Conservation (phyloP, 2,888 invertebrate genomes). For the Apodemia zela region DNA sequence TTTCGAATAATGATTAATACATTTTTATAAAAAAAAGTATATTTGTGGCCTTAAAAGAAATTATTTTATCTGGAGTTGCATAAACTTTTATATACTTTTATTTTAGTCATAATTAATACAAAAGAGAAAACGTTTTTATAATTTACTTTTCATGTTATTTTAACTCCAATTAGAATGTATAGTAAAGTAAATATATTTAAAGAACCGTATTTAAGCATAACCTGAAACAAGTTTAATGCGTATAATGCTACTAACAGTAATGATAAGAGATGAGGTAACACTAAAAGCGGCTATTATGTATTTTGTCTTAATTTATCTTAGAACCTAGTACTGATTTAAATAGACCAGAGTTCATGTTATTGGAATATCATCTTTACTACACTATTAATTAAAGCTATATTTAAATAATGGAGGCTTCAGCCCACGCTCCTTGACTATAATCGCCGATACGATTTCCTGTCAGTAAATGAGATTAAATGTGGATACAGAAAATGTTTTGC, state of each 20-base stretch:
- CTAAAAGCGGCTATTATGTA: conserved; percentile 40
- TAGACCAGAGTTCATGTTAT: conserved; percentile 27
- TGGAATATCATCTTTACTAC: conserved; percentile 32
- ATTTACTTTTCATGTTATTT: too few species aligned
- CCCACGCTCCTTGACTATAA: conserved; percentile 45
- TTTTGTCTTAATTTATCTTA: conserved; percentile 41
- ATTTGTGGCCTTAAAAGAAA: too few species aligned
- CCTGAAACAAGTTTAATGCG: conserved; percentile 13
- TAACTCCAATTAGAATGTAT: neutral
- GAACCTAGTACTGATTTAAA: conserved; percentile 29
- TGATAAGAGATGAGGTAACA: conserved; percentile 36
- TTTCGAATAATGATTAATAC: too few species aligned
- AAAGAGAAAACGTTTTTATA: too few species aligned
- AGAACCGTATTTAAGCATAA: neutral
- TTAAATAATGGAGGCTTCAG: conserved; percentile 26
- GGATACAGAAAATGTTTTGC: conserved; percentile 49
- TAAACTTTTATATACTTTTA: too few species aligned
- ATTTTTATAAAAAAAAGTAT: too few species aligned
- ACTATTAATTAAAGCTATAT: conserved; percentile 29
- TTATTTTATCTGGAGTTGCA: too few species aligned
- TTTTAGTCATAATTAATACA: too few species aligned
- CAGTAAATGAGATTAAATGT: conserved; percentile 66
- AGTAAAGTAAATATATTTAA: neutral
- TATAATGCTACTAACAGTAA: conserved; percentile 26
- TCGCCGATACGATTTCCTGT: conserved; percentile 59